Evolutionary conservation across 1,140 invertebrate genomes (phyloP).

Genomic region (Drosophila funebris): DNA sequence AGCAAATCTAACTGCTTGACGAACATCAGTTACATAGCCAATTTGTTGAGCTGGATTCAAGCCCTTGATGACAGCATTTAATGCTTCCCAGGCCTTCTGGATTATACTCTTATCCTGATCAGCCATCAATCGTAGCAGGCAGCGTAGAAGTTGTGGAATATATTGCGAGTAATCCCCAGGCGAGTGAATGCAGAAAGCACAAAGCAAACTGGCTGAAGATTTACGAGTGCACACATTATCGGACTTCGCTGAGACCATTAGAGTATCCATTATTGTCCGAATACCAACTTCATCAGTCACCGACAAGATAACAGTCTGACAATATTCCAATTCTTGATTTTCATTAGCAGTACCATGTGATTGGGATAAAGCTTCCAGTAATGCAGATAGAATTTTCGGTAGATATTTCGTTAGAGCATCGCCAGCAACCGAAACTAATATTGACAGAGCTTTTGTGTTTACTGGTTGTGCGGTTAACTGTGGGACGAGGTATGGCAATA

Average conservation of each 20-base stretch:
- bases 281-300: conserved; percentile 94
- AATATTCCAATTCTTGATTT: conserved; percentile 94
- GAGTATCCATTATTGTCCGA: conserved; percentile 93
- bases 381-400: conserved; percentile 94
- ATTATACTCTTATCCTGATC: conserved; percentile 92
- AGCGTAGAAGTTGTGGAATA: conserved; percentile 94
- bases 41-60: conserved; percentile 92
- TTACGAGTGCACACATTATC: conserved; percentile 87
- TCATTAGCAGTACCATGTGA: conserved; percentile 89
- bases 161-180: conserved; percentile 94
- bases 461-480: conserved; percentile 94
- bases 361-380: conserved; percentile 91
- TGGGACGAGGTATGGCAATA: conserved; percentile 97
- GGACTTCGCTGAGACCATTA: conserved; percentile 91
- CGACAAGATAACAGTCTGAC: conserved; percentile 95
- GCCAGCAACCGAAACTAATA: conserved; percentile 96
- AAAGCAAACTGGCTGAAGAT: conserved; percentile 93
- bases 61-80: conserved; percentile 95
- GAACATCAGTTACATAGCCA: conserved; percentile 93
- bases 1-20: conserved; percentile 95
- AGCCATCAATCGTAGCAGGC: conserved; percentile 93
- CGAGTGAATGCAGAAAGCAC: conserved; percentile 94
- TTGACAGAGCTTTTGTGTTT: conserved; percentile 96
- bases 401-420: conserved; percentile 96
- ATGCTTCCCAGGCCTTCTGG: conserved; percentile 94